Conservation (phyloP, 1,140 invertebrate genomes). For the Halyomorpha halys region DNA sequence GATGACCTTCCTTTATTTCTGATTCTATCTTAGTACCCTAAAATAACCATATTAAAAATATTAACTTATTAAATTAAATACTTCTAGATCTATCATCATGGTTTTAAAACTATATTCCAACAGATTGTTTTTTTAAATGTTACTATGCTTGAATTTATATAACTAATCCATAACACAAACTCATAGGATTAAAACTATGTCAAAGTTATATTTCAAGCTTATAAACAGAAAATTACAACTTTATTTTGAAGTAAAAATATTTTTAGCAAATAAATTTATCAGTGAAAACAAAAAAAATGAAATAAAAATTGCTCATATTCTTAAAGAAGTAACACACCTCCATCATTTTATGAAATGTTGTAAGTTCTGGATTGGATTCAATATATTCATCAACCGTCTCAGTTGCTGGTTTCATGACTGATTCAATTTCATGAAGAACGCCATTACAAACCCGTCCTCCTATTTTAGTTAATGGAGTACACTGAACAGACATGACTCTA, state of each 20-base stretch:
- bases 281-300: no score
- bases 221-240: no score
- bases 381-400: slow-evolving; percentile 36
- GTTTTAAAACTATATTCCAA: no score
- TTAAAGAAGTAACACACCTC: slow-evolving; percentile 30
- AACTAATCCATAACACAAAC: slow-evolving; percentile 1
- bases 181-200: not conserved
- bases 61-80: not conserved
- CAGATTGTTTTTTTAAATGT: no score
- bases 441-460: slow-evolving; percentile 42
- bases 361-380: slow-evolving; percentile 35
- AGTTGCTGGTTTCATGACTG: slow-evolving; percentile 37
- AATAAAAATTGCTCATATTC: not conserved
- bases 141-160: no score
- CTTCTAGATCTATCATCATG: not conserved
- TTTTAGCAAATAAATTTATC: no score
- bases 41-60: not conserved
- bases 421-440: slow-evolving; percentile 39
- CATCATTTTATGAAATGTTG: slow-evolving; percentile 36
- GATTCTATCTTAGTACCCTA: slow-evolving; percentile 37
- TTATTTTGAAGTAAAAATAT: no score
- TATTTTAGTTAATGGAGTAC: slow-evolving; percentile 38
- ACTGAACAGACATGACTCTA: slow-evolving; percentile 42
- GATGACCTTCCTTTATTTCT: slow-evolving; percentile 33
- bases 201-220: no score